Conservation (phyloP, 2,888 invertebrate genomes). For the Nycteola revayana region DNA sequence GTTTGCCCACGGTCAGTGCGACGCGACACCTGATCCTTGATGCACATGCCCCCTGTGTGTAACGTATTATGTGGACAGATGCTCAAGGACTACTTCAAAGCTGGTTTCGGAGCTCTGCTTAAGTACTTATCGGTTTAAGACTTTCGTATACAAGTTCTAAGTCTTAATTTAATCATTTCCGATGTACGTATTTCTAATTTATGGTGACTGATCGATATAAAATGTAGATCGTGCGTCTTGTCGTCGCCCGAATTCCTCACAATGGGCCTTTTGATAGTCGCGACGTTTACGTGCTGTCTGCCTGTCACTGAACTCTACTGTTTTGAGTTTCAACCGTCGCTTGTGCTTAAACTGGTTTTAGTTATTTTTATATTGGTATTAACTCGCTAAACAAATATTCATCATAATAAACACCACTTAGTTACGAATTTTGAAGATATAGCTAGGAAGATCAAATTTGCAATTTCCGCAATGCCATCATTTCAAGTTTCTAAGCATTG, state of each 20-base stretch:
- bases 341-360: constrained; percentile 29
- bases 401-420: background rate
- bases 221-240: constrained; percentile 45
- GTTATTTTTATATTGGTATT: constrained; percentile 24
- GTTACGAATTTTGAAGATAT: constrained; percentile 7
- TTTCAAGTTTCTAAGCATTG: constrained; percentile 21
- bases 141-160: constrained; percentile 1
- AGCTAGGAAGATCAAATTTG: constrained; percentile 14
- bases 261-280: constrained; percentile 53
- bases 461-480: constrained; percentile 16
- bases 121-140: constrained; percentile 17
- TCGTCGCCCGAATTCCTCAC: constrained; percentile 60
- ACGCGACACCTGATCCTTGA: constrained; percentile 75
- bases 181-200: no score
- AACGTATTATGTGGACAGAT: constrained; percentile 54
- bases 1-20: constrained; percentile 71
- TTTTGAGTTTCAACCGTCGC: constrained; percentile 41
- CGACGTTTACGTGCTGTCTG: constrained; percentile 42
- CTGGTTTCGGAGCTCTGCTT: constrained; percentile 33
- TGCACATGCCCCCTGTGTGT: constrained; percentile 57
- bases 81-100: constrained; percentile 47
- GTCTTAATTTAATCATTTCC: no score
- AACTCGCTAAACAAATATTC: constrained; percentile 5
- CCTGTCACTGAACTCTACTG: constrained; percentile 55
- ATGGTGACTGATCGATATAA: no score